phyloP scores from a whole-genome alignment of 2,888 invertebrate genomes.

The Trachelus tabidus region DNA sequence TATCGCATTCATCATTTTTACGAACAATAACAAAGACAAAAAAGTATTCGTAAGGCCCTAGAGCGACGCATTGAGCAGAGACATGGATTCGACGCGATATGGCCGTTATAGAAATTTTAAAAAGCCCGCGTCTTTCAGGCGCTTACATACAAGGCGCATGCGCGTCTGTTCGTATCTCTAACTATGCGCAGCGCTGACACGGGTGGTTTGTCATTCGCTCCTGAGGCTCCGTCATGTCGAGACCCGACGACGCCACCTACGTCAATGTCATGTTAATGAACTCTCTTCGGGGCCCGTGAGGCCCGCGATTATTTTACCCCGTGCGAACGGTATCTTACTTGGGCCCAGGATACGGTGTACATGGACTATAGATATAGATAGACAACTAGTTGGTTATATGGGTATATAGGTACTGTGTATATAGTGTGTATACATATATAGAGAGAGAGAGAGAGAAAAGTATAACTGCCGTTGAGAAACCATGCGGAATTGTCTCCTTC shows the following conservation, averaged over 20 bases:
- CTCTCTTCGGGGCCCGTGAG: conserved; percentile 7
- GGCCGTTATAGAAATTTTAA: background rate
- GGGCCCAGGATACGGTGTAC: background rate
- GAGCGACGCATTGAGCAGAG: conserved; percentile 12
- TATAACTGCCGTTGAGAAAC: background rate
- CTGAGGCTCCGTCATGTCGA: conserved; percentile 4
- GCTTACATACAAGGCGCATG: background rate
- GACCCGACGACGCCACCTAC: conserved; percentile 17
- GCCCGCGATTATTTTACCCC: background rate
- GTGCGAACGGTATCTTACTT: background rate
- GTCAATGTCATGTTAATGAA: conserved; percentile 23
- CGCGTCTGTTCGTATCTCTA: background rate
- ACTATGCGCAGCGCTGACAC: background rate
- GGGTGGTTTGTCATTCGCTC: background rate
- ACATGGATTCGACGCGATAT: conserved; percentile 12
- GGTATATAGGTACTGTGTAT: background rate
- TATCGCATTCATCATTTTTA: background rate
- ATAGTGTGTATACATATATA: too few relatives aligned
- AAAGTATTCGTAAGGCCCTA: background rate
- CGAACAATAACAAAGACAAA: background rate
- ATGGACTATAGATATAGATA: background rate
- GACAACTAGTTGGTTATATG: background rate
- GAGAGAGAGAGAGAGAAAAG: too few relatives aligned
- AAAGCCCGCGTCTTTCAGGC: background rate
- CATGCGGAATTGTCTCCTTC: background rate